phyloP scores from a whole-genome alignment of 2,113 vertebrate genomes.

The Lagopus muta region DNA sequence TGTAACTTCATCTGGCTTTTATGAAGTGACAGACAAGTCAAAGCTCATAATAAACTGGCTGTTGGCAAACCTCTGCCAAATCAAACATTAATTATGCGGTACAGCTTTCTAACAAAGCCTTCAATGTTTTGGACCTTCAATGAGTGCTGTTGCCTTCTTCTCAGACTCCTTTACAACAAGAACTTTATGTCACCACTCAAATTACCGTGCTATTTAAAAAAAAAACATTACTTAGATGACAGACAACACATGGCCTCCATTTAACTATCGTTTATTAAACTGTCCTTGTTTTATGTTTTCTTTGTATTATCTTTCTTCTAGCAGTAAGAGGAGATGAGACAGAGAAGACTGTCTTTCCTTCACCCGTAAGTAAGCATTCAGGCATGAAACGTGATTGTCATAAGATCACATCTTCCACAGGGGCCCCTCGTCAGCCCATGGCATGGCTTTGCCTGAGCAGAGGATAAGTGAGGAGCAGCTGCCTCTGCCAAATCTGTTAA shows the following conservation, averaged over 20 bases:
- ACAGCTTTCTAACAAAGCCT: neutral
- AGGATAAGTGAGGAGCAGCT: neutral
- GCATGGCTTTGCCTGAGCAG: neutral
- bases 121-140: neutral
- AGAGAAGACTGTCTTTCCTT: neutral
- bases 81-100: neutral
- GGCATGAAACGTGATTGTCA: neutral
- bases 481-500: neutral
- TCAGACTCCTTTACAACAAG: neutral
- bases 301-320: neutral
- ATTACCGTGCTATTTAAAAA: neutral
- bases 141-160: neutral
- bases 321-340: neutral
- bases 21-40: neutral
- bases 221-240: neutral
- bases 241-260: neutral
- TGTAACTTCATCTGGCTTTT: slow-evolving; percentile 2
- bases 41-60: neutral
- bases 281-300: neutral
- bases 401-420: neutral
- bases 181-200: neutral
- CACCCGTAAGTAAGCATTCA: neutral
- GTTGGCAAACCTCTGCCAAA: neutral
- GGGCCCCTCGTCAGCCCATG: neutral
- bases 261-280: neutral